Conservation (phyloP, 2,113 vertebrate genomes). For the Sinocyclocheilus anshuiensis region DNA sequence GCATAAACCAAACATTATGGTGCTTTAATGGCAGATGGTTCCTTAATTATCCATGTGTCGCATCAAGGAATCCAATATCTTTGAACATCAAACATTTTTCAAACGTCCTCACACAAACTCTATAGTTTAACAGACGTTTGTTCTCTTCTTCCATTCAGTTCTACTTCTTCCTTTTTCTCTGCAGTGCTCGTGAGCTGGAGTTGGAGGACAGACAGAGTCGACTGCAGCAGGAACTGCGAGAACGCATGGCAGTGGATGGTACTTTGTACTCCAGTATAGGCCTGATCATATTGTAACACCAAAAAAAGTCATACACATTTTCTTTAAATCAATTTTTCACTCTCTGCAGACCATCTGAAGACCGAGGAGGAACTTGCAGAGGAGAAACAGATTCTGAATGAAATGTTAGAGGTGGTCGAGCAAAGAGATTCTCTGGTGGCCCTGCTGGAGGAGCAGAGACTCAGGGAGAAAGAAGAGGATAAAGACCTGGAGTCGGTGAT, state of each 20-base stretch:
- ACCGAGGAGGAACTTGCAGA: slow-evolving; percentile 87
- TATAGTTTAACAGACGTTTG: neutral
- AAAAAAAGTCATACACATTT: neutral
- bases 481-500: slow-evolving; percentile 94
- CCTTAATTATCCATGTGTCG: neutral
- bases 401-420: slow-evolving; percentile 98
- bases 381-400: slow-evolving; percentile 93
- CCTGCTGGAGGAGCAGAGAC: slow-evolving; percentile 94
- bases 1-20: neutral
- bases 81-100: neutral
- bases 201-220: slow-evolving; percentile 97
- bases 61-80: neutral
- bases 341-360: slow-evolving; percentile 88
- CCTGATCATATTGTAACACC: neutral
- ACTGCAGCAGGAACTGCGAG: slow-evolving; percentile 94
- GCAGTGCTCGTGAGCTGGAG: slow-evolving; percentile 93
- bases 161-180: neutral
- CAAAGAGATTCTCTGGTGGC: slow-evolving; percentile 95
- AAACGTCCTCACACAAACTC: neutral
- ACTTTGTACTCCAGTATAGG: neutral
- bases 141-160: neutral
- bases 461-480: slow-evolving; percentile 95
- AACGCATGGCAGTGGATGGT: slow-evolving; percentile 98
- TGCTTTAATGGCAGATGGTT: neutral
- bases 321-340: neutral